Evolutionary conservation across 2,888 invertebrate species (phyloP).

Genomic region (Falcaria lacertinaria): DNA sequence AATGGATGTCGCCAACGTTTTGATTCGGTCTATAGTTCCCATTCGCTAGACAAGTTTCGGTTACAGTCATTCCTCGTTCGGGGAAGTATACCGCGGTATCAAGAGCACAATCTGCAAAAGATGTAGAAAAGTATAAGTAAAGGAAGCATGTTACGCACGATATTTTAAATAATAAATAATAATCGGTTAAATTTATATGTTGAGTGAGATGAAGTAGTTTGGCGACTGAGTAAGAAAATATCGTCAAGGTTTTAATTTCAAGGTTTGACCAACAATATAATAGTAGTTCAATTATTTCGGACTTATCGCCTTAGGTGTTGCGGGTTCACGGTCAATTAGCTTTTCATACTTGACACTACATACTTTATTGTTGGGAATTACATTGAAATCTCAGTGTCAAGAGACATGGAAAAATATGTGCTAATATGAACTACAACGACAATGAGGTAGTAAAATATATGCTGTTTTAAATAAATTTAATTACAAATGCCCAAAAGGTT

Average conservation of each 20-base stretch:
- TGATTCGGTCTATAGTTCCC: conserved; percentile 81
- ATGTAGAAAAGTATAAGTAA: no score
- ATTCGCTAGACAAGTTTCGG: conserved; percentile 69
- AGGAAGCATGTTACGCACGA: no score
- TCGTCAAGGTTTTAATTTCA: conserved; percentile 26
- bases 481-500: no score
- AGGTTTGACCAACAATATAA: conserved; percentile 27
- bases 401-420: no score
- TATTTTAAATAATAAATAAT: no score
- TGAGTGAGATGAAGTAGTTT: no score
- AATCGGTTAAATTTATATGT: no score
- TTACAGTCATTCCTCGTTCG: conserved; percentile 64
- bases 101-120: conserved; percentile 80
- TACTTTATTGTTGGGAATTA: conserved; percentile 8
- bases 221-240: conserved; percentile 18
- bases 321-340: conserved; percentile 33
- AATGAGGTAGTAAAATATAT: no score
- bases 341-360: conserved; percentile 14
- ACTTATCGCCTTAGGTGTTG: conserved; percentile 27
- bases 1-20: conserved; percentile 67
- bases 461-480: no score
- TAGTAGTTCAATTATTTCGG: conserved; percentile 24
- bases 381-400: no score
- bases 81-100: conserved; percentile 75
- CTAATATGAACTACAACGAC: no score